Conservation (phyloP, 2,888 invertebrate genomes). For the Lysandra bellargus region DNA sequence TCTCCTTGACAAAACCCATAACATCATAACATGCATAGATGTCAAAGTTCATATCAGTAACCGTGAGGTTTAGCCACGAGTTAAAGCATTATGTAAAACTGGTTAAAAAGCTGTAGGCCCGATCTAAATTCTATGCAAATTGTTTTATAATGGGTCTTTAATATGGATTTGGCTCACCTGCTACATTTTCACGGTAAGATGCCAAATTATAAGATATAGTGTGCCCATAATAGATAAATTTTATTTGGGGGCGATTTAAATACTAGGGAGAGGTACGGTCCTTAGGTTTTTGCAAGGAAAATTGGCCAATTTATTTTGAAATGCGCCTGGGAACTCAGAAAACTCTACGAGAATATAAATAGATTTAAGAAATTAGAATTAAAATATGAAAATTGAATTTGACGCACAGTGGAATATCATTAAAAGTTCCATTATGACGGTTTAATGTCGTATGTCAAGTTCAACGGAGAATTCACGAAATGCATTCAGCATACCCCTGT, state of each 20-base stretch:
- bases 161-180: conserved; percentile 10
- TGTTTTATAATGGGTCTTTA: not conserved
- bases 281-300: not conserved
- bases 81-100: not conserved
- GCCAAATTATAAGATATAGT: not conserved
- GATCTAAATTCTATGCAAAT: conserved; percentile 1
- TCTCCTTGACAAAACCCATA: not conserved
- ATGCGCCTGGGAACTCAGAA: not conserved
- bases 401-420: not conserved
- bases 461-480: conserved; percentile 30
- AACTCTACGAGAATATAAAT: not conserved
- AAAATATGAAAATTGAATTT: not conserved
- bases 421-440: conserved; percentile 18
- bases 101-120: not conserved
- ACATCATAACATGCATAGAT: not conserved
- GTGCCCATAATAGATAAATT: not conserved
- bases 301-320: not conserved
- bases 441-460: conserved; percentile 24
- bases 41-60: conserved; percentile 5
- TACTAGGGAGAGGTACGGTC: not conserved
- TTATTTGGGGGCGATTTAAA: not conserved
- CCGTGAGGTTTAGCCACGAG: not conserved
- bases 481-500: conserved; percentile 31
- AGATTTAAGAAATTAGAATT: not conserved
- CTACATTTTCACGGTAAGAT: not conserved